A percentile compares a stretch with the other conserved stretches of the same genome.
phyloP scores from a whole-genome alignment of 2,888 invertebrate species.

The Pollenia griseotomentosa region DNA sequence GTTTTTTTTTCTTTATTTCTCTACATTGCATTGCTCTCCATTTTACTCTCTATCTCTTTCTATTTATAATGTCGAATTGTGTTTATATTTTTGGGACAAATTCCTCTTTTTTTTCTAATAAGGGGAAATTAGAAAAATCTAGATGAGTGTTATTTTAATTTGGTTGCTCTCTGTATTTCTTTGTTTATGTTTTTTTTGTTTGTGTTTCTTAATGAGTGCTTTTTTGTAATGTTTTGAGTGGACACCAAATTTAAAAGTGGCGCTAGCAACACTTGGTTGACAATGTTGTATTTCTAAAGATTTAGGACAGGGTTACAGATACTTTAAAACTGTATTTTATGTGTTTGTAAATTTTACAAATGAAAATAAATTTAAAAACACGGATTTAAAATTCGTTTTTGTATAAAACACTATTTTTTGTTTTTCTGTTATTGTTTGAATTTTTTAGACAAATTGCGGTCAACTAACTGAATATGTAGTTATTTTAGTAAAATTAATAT shows the following conservation, averaged over 20 bases:
- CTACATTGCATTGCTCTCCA: no score
- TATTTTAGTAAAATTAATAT: no score
- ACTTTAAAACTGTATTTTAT: neutral
- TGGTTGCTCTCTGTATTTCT: conserved; percentile 13
- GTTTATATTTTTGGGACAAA: conserved; percentile 35
- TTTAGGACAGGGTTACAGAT: conserved; percentile 40
- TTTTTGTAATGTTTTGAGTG: conserved; percentile 36
- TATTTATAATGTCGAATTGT: neutral
- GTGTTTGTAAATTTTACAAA: neutral
- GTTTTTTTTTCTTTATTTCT: neutral
- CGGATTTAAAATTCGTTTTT: no score
- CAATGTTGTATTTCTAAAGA: conserved; percentile 65
- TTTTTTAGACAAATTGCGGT: no score
- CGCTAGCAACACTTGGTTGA: conserved; percentile 64
- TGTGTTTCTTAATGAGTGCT: conserved; percentile 48
- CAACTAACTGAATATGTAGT: no score
- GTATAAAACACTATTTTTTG: no score
- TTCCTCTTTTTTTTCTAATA: neutral
- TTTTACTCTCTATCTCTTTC: neutral
- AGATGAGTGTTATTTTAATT: conserved; percentile 14
- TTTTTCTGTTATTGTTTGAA: no score
- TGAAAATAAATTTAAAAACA: no score
- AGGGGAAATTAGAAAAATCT: conserved; percentile 22
- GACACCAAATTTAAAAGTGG: conserved; percentile 55
- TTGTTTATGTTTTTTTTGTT: neutral